Conservation (phyloP, 1,140 invertebrate genomes). For the Eumaeus atala region DNA sequence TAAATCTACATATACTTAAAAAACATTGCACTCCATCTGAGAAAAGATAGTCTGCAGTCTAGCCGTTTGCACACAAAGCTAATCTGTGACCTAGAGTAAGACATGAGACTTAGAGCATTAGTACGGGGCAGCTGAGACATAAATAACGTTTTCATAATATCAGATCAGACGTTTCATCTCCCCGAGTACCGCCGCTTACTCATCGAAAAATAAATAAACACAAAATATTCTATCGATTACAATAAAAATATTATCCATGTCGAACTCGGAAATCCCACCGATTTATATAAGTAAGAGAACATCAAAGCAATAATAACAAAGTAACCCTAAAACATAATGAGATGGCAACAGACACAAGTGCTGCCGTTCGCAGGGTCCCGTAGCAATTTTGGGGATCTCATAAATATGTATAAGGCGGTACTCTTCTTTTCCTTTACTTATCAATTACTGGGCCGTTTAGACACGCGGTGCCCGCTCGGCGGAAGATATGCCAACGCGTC, state of each 20-base stretch:
- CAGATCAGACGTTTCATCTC: too few species aligned
- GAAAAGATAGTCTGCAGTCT: too few species aligned
- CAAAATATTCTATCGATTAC: background rate
- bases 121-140: too few species aligned
- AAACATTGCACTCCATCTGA: too few species aligned
- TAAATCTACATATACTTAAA: too few species aligned
- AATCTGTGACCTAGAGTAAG: too few species aligned
- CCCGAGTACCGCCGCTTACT: too few species aligned
- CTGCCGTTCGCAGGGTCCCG: slow-evolving; percentile 59
- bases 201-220: slow-evolving; percentile 14
- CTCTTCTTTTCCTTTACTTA: slow-evolving; percentile 71
- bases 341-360: slow-evolving; percentile 55
- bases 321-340: slow-evolving; percentile 68
- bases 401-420: slow-evolving; percentile 67
- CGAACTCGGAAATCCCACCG: slow-evolving; percentile 41
- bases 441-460: slow-evolving; percentile 68
- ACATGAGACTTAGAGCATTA: too few species aligned
- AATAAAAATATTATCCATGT: slow-evolving; percentile 2
- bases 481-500: slow-evolving; percentile 41
- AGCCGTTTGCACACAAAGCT: too few species aligned
- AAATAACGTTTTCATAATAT: too few species aligned
- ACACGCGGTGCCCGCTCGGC: slow-evolving; percentile 37
- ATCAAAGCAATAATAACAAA: slow-evolving; percentile 66
- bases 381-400: slow-evolving; percentile 62
- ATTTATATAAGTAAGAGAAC: slow-evolving; percentile 42